Base-by-base conservation (phyloP, 2,888 invertebrate species). In the Hydrotaea cyrtoneurina region DNA sequence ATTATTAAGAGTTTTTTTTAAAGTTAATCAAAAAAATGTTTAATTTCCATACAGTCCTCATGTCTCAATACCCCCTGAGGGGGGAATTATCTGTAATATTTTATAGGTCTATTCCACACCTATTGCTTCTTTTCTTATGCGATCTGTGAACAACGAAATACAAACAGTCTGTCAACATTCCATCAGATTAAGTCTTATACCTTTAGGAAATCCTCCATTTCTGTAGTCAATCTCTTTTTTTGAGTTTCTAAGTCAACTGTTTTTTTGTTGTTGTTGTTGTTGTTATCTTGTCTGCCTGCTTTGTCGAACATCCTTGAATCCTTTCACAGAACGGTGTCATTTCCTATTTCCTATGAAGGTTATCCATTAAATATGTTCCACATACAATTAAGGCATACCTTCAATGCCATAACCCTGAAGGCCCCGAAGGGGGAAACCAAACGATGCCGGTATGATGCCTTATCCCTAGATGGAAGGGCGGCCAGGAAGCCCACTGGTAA, bases 401-500 rank as follows among this genome's bases (percentile, higher is more conserved):
- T n/a, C n/a, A n/a, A n/a, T n/a, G n/a, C n/a, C n/a, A n/a, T n/a
- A n/a, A n/a, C n/a, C n/a, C n/a, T n/a, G n/a, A n/a, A n/a, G n/a
- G n/a, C n/a, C n/a, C n/a, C n/a, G n/a, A n/a, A n/a, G n/a, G n/a
- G 17, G 21, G 21, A 2, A 13, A 21, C 1, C 55, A 31, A 31
- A 31, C 10, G 17, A 55, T 55, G 55, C 11, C 23, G 17, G 2
- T n/a, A n/a, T n/a, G 21, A 55, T 55, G 55, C 11, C 55, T 1
- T 13, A 2, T 15, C 2, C 50, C 1, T 13, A 5, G 31, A 2
- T 80, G 50, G 66, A 31, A 31, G 31, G 31, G 31, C 7, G 7
- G 2, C 3, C 2, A 31, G 31, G 71, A 39, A 71, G 81, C 77
- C 66, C 31, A 73, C 66, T 73, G 81, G 77, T 78, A 82, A 82